Percentiles rank a stretch among this genome's conserved stretches.
phyloP scores from a whole-genome alignment of 2,888 invertebrate genomes.

The Mimachlamys varia region DNA sequence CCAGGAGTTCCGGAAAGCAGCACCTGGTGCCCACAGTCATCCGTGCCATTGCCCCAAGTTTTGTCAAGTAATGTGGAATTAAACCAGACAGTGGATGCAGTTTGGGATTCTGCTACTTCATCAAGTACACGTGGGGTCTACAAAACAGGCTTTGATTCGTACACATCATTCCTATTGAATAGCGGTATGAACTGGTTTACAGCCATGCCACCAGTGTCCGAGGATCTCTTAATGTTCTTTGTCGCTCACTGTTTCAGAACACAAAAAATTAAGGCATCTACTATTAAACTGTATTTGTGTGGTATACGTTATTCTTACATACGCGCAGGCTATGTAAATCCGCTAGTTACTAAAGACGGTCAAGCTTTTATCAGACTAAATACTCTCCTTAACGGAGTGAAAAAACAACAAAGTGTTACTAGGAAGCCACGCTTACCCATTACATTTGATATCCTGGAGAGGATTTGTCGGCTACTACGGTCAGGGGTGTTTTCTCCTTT shows the following conservation, averaged over 20 bases:
- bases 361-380: not conserved
- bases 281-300: slow-evolving; percentile 40
- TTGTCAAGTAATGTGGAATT: slow-evolving; percentile 5
- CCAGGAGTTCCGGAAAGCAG: slow-evolving; percentile 41
- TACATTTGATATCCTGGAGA: slow-evolving; percentile 7
- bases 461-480: not conserved
- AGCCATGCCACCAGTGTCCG: not conserved
- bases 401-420: not conserved
- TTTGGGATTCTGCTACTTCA: slow-evolving; percentile 18
- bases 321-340: not conserved
- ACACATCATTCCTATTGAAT: slow-evolving; percentile 14
- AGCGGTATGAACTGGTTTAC: not conserved
- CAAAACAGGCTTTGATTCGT: slow-evolving; percentile 28
- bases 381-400: not conserved
- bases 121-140: slow-evolving; percentile 32
- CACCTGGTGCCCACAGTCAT: slow-evolving; percentile 37
- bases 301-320: slow-evolving; percentile 23
- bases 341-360: not conserved
- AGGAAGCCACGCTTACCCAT: not conserved
- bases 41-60: not conserved
- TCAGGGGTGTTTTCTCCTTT: slow-evolving; percentile 18
- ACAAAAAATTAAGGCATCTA: not conserved
- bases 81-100: slow-evolving; percentile 14
- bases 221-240: no score
- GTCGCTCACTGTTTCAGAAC: slow-evolving; percentile 28